phyloP scores from a whole-genome alignment of 2,888 invertebrate genomes.

The Hemaris fuciformis region DNA sequence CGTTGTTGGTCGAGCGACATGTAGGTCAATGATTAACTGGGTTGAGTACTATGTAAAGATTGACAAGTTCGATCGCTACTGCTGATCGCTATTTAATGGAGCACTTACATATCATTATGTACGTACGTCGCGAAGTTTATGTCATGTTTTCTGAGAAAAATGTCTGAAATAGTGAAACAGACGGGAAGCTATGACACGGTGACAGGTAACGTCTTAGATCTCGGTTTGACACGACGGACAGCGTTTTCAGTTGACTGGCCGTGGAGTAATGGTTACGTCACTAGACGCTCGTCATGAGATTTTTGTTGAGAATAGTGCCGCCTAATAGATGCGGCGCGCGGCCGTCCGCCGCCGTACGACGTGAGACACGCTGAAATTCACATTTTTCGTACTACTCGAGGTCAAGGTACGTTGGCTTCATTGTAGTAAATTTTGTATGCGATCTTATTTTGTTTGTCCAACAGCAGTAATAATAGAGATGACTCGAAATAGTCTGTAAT shows the following conservation, averaged over 20 bases:
- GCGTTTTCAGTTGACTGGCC: conserved; percentile 34
- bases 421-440: conserved; percentile 10
- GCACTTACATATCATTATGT: not conserved
- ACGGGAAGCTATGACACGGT: conserved; percentile 19
- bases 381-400: conserved; percentile 55
- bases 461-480: not conserved
- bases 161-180: conserved; percentile 8
- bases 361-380: conserved; percentile 45
- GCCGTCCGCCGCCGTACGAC: conserved; percentile 22
- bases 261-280: conserved; percentile 49
- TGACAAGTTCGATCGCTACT: conserved; percentile 46
- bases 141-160: conserved; percentile 1
- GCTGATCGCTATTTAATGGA: not conserved
- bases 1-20: conserved; percentile 61
- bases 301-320: conserved; percentile 54
- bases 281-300: conserved; percentile 47
- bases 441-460: conserved; percentile 20
- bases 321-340: conserved; percentile 21
- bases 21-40: conserved; percentile 69
- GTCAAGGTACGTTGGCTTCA: conserved; percentile 56
- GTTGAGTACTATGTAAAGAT: conserved; percentile 53
- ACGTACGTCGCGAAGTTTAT: not conserved
- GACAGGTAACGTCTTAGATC: conserved; percentile 38
- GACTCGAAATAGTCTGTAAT: not conserved
- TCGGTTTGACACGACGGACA: conserved; percentile 39